phyloP scores from a whole-genome alignment of 2,888 invertebrate genomes.

The Hoplodrina ambigua region DNA sequence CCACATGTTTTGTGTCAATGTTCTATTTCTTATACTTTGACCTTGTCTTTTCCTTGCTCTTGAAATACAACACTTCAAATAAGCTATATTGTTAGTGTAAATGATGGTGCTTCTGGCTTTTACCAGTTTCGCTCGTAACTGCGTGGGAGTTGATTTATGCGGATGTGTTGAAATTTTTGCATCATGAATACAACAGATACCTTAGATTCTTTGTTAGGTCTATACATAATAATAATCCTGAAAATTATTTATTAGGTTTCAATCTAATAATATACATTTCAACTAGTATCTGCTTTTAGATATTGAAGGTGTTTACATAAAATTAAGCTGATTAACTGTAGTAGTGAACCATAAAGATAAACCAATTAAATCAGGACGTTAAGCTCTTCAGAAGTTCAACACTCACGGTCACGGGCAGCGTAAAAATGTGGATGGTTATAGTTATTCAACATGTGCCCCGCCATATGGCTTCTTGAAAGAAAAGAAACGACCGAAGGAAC shows the following conservation, averaged over 20 bases:
- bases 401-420: conserved; percentile 79
- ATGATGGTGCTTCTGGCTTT: conserved; percentile 39
- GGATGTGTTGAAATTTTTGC: conserved; percentile 29
- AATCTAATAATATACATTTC: neutral
- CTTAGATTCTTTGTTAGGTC: conserved; percentile 6
- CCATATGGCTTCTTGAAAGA: conserved; percentile 83
- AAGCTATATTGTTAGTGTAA: conserved; percentile 30
- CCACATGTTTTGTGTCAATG: conserved; percentile 68
- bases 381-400: conserved; percentile 64
- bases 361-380: conserved; percentile 53
- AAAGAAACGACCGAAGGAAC: conserved; percentile 66
- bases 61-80: conserved; percentile 54
- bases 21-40: conserved; percentile 64
- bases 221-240: neutral
- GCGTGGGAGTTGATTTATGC: conserved; percentile 30
- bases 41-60: conserved; percentile 66
- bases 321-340: conserved; percentile 40
- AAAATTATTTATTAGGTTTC: neutral
- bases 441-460: conserved; percentile 77
- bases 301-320: conserved; percentile 23
- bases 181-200: conserved; percentile 23
- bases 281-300: neutral
- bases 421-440: conserved; percentile 68
- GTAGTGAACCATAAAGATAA: conserved; percentile 37
- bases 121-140: conserved; percentile 20